Conservation (phyloP, 2,797 vertebrate genomes). For the Myotis myotis region DNA sequence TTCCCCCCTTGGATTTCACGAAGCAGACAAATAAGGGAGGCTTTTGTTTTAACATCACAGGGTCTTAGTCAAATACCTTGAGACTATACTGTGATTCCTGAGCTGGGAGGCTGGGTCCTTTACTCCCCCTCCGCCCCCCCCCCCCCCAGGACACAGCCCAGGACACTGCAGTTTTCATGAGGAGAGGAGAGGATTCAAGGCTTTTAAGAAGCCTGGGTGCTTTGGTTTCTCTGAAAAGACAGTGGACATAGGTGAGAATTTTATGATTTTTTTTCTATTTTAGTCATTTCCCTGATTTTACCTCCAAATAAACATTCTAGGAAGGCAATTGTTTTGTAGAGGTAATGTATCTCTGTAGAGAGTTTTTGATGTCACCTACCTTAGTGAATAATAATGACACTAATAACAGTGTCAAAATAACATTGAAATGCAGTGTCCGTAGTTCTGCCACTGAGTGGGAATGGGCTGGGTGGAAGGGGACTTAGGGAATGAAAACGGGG, state of each 20-base stretch:
- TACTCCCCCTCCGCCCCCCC: too few relatives aligned
- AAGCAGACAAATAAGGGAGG: background rate
- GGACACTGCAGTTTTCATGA: background rate
- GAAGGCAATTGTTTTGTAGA: background rate
- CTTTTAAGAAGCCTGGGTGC: background rate
- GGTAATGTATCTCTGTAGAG: background rate
- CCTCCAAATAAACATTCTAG: constrained; percentile 10
- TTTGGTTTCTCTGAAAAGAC: background rate
- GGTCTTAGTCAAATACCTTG: background rate
- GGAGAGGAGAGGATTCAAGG: background rate
- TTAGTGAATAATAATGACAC: background rate
- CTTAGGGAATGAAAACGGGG: constrained; percentile 42
- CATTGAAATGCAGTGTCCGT: background rate
- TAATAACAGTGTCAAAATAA: background rate
- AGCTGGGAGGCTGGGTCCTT: background rate
- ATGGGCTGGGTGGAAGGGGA: background rate
- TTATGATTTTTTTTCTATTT: constrained; percentile 25
- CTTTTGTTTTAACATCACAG: background rate
- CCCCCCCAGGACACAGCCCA: background rate
- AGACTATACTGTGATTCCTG: background rate
- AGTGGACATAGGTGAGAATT: background rate
- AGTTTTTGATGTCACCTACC: background rate
- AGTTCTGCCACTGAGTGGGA: background rate
- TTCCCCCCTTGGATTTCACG: background rate
- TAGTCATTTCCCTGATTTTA: background rate